These are phyloP conservation scores for Polyommatus iphigenia DNA, from an alignment of 2,888 invertebrate genomes.

Conservation along the genomic window DNA sequence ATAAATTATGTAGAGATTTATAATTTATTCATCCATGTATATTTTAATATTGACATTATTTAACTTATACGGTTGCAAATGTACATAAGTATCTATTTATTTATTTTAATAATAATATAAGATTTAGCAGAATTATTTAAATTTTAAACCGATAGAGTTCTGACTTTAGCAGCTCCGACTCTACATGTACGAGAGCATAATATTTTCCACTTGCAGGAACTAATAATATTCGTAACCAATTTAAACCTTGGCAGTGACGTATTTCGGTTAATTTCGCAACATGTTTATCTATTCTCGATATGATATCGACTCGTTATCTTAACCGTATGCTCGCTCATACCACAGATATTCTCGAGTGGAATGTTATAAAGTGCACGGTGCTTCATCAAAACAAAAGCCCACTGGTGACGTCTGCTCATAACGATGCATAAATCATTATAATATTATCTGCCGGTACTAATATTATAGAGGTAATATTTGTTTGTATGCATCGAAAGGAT, in stretches of 20 bases:
- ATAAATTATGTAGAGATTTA: too few species aligned
- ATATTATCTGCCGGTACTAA: background rate
- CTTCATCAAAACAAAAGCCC: constrained; percentile 36
- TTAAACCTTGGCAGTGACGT: constrained; percentile 32
- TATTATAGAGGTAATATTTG: background rate
- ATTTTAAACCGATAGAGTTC: background rate
- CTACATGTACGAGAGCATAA: background rate
- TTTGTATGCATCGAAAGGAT: too few species aligned
- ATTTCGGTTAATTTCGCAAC: constrained; percentile 35
- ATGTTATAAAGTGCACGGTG: constrained; percentile 38
- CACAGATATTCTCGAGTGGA: constrained; percentile 36
- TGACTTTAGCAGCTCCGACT: background rate
- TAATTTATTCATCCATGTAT: too few species aligned
- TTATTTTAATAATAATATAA: too few species aligned
- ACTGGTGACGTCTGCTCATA: constrained; percentile 20
- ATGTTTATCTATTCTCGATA: constrained; percentile 39
- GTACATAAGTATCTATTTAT: too few species aligned
- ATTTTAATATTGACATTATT: too few species aligned
- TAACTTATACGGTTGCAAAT: too few species aligned
- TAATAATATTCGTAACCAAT: background rate
- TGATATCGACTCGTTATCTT: constrained; percentile 42
- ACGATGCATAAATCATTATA: constrained; percentile 7
- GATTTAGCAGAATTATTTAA: too few species aligned
- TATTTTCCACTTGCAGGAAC: background rate
- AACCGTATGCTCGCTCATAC: constrained; percentile 37